Percentiles rank a stretch among this genome's conserved stretches.
Conservation (phyloP, 2,797 vertebrate genomes). For the Eidolon dupreanum region DNA sequence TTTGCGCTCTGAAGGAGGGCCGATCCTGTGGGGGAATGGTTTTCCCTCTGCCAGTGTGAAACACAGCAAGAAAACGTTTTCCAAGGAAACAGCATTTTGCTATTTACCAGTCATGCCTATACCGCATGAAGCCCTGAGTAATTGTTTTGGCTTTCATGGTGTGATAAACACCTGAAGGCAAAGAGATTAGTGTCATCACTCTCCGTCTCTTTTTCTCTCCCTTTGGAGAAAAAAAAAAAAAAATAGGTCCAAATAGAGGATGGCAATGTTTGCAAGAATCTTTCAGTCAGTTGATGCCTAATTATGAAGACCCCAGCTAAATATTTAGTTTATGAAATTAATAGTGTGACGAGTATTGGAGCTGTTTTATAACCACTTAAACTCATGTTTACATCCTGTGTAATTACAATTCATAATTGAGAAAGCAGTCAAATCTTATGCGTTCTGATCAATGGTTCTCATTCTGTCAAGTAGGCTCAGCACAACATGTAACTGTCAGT, state of each 20-base stretch:
- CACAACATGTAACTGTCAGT: neutral
- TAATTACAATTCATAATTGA: conserved; percentile 71
- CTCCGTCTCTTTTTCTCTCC: conserved; percentile 43
- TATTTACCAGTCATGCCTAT: conserved; percentile 60
- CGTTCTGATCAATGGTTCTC: conserved; percentile 57
- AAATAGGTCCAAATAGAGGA: neutral
- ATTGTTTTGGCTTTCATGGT: conserved; percentile 70
- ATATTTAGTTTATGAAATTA: conserved; percentile 71
- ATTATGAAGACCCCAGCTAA: conserved; percentile 55
- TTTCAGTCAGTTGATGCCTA: neutral
- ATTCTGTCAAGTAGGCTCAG: neutral
- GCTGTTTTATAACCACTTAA: conserved; percentile 63
- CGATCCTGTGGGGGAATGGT: neutral
- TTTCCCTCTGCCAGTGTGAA: conserved; percentile 54
- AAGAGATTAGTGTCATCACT: conserved; percentile 57
- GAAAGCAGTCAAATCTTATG: conserved; percentile 46
- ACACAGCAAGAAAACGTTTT: conserved; percentile 26
- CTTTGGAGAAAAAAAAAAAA: neutral
- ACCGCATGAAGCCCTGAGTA: conserved; percentile 63
- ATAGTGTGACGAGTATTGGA: conserved; percentile 55
- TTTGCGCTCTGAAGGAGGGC: conserved; percentile 42
- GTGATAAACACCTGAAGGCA: conserved; percentile 73
- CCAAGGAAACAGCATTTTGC: conserved; percentile 63
- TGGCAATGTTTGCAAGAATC: neutral
- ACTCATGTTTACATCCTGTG: conserved; percentile 57